These are phyloP conservation scores for Anabas testudineus DNA, from an alignment of 2,797 vertebrate genomes.

Conservation along the genomic window DNA sequence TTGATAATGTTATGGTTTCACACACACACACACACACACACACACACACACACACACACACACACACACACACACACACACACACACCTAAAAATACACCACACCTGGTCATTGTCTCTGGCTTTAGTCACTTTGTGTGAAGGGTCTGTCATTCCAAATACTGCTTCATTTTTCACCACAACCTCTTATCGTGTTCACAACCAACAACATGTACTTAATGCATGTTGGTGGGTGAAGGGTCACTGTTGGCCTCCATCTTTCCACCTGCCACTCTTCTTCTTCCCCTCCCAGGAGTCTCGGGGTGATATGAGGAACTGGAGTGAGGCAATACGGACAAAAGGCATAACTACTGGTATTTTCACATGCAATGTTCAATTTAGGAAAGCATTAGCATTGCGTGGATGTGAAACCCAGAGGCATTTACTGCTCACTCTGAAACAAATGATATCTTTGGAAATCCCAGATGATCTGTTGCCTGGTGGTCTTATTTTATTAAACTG, in stretches of 20 bases:
- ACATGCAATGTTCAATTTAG: no score
- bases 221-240: conserved; percentile 1
- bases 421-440: neutral
- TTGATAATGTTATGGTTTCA: neutral
- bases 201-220: neutral
- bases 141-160: neutral
- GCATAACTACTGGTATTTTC: neutral
- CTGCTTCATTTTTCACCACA: conserved; percentile 5
- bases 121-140: neutral
- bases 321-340: neutral
- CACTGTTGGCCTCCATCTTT: neutral
- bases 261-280: conserved; percentile 2
- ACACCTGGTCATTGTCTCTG: neutral
- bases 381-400: neutral
- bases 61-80: conserved; percentile 15
- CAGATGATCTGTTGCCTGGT: neutral
- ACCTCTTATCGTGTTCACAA: conserved; percentile 14
- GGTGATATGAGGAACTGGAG: neutral
- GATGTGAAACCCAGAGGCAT: neutral
- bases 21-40: conserved; percentile 8
- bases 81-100: neutral
- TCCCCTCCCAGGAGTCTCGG: neutral
- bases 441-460: no score
- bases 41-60: conserved; percentile 1
- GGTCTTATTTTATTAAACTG: neutral